Evolutionary conservation across 1,140 invertebrate species (phyloP).

Genomic region (Drosophila erecta): DNA sequence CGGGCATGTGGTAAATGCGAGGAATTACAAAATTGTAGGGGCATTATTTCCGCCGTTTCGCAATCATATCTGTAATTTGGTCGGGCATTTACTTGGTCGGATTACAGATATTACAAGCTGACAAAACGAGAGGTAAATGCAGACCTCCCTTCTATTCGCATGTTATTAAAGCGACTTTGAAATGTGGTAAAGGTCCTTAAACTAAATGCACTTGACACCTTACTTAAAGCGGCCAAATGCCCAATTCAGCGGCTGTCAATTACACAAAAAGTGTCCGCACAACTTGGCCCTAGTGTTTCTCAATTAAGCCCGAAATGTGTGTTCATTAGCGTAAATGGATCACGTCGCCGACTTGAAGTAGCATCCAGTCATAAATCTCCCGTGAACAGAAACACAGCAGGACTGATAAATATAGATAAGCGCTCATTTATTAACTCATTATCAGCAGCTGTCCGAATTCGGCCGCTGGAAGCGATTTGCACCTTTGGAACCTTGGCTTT

Average conservation of each 20-base stretch:
- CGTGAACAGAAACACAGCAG: neutral
- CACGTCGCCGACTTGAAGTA: conserved; percentile 51
- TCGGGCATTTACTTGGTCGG: neutral
- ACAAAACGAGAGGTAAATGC: conserved; percentile 18
- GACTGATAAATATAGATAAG: conserved; percentile 67
- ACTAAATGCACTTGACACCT: no score
- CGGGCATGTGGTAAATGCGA: conserved; percentile 12
- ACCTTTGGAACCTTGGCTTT: conserved; percentile 61
- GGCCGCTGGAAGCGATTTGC: conserved; percentile 57
- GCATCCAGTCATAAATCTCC: conserved; percentile 59
- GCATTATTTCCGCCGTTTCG: conserved; percentile 28
- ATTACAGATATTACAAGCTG: conserved; percentile 16
- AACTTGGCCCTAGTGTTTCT: conserved; percentile 2
- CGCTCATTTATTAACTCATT: conserved; percentile 80
- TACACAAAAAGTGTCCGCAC: conserved; percentile 6
- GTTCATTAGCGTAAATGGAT: conserved; percentile 48
- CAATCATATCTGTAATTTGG: conserved; percentile 26
- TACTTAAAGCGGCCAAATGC: neutral
- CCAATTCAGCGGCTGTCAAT: neutral
- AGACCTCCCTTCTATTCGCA: no score
- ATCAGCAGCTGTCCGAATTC: conserved; percentile 54
- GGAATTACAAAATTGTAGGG: conserved; percentile 36
- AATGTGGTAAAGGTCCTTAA: neutral
- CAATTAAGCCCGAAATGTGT: conserved; percentile 30
- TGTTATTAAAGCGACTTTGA: neutral